Evolutionary conservation across 2,797 vertebrate species (phyloP).

Genomic region (Thunnus albacares): DNA sequence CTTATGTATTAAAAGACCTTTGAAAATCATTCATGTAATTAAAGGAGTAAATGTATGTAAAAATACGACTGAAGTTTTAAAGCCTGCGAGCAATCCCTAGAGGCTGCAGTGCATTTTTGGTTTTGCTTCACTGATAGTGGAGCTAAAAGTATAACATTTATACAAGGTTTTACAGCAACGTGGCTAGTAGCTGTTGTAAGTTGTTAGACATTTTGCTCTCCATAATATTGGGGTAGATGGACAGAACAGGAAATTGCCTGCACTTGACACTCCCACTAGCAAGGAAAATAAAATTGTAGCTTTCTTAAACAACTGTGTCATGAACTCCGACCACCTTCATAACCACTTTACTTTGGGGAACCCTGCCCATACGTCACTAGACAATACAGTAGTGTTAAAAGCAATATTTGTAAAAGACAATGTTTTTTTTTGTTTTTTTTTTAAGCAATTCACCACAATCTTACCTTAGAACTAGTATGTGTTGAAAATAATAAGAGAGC

Average conservation of each 20-base stretch:
- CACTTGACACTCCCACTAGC: constrained; percentile 2
- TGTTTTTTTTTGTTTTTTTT: too few relatives aligned
- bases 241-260: not conserved
- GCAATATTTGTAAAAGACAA: not conserved
- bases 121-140: not conserved
- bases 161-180: not conserved
- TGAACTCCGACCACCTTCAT: not conserved
- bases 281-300: not conserved
- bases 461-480: too few relatives aligned
- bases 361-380: not conserved
- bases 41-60: not conserved
- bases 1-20: too few relatives aligned
- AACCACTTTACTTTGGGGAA: not conserved
- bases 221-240: constrained; percentile 13
- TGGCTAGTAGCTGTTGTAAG: not conserved
- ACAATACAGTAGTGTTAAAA: not conserved
- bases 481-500: not conserved
- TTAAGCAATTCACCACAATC: not conserved
- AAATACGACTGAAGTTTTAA: not conserved
- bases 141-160: not conserved
- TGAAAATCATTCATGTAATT: not conserved
- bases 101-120: not conserved
- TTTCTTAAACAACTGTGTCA: not conserved
- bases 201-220: not conserved
- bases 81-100: not conserved